Evolutionary conservation across 2,113 vertebrate species (phyloP), one percentile per base, ranked within the genome.

Genomic region (Alectura lathami): DNA sequence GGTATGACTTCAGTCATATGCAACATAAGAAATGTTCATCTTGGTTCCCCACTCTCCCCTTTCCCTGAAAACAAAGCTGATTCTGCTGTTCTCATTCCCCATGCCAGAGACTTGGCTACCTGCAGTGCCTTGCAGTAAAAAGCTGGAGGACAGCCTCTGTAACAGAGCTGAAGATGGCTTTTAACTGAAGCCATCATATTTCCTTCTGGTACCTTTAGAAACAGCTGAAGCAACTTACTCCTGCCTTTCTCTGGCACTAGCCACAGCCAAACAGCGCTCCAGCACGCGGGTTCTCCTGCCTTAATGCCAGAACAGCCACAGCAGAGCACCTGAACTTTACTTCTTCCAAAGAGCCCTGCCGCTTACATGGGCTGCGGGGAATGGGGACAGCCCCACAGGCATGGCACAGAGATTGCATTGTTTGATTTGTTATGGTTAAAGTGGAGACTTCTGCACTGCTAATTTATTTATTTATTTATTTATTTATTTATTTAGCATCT

Each of bases 41-140:
- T 70, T 22, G n/a, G 81, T 93, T 62, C 82, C 81, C 89, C 5
- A 13, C 42, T 59, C 63, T 85, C 91, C 74, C 83, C 64, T 59
- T 30, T 95, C 87, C 88, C 66, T 83, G 70, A 74, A 94, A 87
- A 93, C 17, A 48, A 82, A 92, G 30, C 51, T 66, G 36, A 81
- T 88, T 84, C 60, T 38, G 23, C 30, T 81, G 63, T 76, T 93
- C 51, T 29, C 10, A 23, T 86, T 91, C 62, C 75, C 72, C 14
- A 3, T 47, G 53, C 47, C 59, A 38, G 47, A 74, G 56, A 23
- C 56, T 57, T 47, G 36, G 70, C 63, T 34, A 59, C 93, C 88
- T 92, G 70, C 36, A 20, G 42, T 78, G 64, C 47, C 17, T 72
- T 95, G 85, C 79, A 91, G 81, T 93, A 80, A 83, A 80, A 83